These are phyloP conservation scores for Hyalella azteca DNA, from an alignment of 2,888 invertebrate genomes.

Conservation along the genomic window DNA sequence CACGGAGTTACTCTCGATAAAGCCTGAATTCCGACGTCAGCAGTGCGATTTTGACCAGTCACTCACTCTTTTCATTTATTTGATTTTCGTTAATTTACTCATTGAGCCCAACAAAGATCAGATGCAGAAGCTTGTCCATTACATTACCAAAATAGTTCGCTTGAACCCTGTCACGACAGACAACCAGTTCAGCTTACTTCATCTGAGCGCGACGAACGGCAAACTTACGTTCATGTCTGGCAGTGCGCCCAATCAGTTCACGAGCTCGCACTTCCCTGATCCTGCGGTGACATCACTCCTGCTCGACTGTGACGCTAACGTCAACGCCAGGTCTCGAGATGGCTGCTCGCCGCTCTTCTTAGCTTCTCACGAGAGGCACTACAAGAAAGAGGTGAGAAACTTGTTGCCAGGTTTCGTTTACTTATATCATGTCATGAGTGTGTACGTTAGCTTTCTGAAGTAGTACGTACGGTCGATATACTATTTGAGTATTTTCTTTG, in stretches of 20 bases:
- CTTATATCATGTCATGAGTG: too few relatives aligned
- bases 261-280: conserved; percentile 58
- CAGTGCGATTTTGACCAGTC: conserved; percentile 67
- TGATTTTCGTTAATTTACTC: conserved; percentile 74
- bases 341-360: conserved; percentile 82
- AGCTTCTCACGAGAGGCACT: conserved; percentile 79
- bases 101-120: conserved; percentile 65
- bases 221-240: neutral
- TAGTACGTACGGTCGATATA: too few relatives aligned
- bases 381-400: conserved; percentile 69
- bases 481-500: too few relatives aligned
- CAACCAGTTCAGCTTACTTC: conserved; percentile 81
- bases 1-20: conserved; percentile 65
- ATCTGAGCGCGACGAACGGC: conserved; percentile 69
- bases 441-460: too few relatives aligned
- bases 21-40: conserved; percentile 78
- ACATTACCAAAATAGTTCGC: conserved; percentile 53
- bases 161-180: conserved; percentile 70
- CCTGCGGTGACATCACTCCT: conserved; percentile 55
- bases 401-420: neutral
- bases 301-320: conserved; percentile 75
- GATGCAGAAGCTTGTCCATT: conserved; percentile 58
- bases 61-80: conserved; percentile 79
- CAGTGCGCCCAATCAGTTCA: neutral
- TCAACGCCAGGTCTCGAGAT: conserved; percentile 77